A percentile compares a stretch with the other conserved stretches of the same genome.
phyloP scores from a whole-genome alignment of 2,113 vertebrate genomes.

The Python bivittatus region DNA sequence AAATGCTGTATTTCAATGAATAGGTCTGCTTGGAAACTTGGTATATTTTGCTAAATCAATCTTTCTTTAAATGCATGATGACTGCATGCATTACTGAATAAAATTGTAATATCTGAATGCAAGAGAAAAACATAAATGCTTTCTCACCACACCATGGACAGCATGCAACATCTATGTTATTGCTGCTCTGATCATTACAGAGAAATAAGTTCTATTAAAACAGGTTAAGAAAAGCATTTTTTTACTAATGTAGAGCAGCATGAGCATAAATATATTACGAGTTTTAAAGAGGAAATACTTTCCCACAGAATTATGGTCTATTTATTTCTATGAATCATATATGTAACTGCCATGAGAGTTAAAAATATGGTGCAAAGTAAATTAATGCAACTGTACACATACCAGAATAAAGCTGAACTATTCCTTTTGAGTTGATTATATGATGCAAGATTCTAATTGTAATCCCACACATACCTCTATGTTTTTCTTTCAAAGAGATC shows the following conservation, averaged over 20 bases:
- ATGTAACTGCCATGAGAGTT: background rate
- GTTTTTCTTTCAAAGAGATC: background rate
- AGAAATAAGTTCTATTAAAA: constrained; percentile 24
- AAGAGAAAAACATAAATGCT: constrained; percentile 52
- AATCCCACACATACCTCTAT: background rate
- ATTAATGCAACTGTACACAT: background rate
- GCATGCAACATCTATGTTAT: constrained; percentile 34
- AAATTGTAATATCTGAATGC: constrained; percentile 37
- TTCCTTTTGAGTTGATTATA: background rate
- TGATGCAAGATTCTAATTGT: background rate
- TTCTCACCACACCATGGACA: constrained; percentile 58
- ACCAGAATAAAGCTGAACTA: constrained; percentile 58
- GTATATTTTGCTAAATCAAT: constrained; percentile 57
- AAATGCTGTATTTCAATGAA: constrained; percentile 31
- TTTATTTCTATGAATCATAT: constrained; percentile 13
- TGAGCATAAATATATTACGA: constrained; percentile 46
- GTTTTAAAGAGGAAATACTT: constrained; percentile 50
- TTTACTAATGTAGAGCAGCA: constrained; percentile 45
- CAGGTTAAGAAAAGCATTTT: constrained; percentile 48
- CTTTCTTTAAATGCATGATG: constrained; percentile 46
- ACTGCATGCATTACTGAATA: constrained; percentile 45
- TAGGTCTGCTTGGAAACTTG: constrained; percentile 42
- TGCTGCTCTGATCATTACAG: constrained; percentile 55
- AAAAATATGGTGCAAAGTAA: background rate
- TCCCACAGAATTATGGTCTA: constrained; percentile 30